phyloP scores from a whole-genome alignment of 1,140 invertebrate species.

The Phocides pigmalion region DNA sequence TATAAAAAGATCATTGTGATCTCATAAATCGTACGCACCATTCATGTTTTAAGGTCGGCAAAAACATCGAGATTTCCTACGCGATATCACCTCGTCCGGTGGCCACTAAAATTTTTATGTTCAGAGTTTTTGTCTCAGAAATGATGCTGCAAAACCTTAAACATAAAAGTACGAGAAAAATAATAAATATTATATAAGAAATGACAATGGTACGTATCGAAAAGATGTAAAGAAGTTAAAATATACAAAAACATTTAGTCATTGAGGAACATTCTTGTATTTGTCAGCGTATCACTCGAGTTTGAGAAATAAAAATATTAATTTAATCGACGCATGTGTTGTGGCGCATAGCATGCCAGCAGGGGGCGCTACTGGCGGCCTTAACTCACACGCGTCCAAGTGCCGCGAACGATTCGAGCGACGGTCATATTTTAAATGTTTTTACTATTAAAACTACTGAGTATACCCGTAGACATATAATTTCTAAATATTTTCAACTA shows the following conservation, averaged over 20 bases:
- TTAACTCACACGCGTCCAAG: slow-evolving; percentile 54
- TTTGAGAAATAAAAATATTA: slow-evolving; percentile 60
- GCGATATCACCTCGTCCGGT: slow-evolving; percentile 75
- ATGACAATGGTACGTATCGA: too few species aligned
- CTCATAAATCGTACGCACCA: slow-evolving; percentile 80
- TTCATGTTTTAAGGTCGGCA: slow-evolving; percentile 72
- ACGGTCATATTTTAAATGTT: slow-evolving; percentile 65
- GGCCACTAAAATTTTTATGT: slow-evolving; percentile 59
- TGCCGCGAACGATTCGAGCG: slow-evolving; percentile 51
- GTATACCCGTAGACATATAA: slow-evolving; percentile 48
- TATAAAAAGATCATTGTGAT: slow-evolving; percentile 77
- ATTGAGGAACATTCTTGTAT: slow-evolving; percentile 37
- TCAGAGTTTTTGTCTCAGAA: slow-evolving; percentile 42
- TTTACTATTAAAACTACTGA: slow-evolving; percentile 46
- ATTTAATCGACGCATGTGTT: slow-evolving; percentile 64
- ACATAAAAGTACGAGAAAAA: background rate
- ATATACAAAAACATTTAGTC: background rate
- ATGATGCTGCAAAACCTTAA: slow-evolving; percentile 54
- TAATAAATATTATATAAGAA: background rate
- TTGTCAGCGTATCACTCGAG: slow-evolving; percentile 50
- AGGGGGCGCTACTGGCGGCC: slow-evolving; percentile 71
- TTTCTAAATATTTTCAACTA: slow-evolving; percentile 4
- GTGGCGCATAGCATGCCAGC: slow-evolving; percentile 61
- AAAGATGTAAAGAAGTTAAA: too few species aligned
- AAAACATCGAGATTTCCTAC: slow-evolving; percentile 79